Evolutionary conservation across 2,797 vertebrate species (phyloP).

Genomic region (Poecilia wingei): DNA sequence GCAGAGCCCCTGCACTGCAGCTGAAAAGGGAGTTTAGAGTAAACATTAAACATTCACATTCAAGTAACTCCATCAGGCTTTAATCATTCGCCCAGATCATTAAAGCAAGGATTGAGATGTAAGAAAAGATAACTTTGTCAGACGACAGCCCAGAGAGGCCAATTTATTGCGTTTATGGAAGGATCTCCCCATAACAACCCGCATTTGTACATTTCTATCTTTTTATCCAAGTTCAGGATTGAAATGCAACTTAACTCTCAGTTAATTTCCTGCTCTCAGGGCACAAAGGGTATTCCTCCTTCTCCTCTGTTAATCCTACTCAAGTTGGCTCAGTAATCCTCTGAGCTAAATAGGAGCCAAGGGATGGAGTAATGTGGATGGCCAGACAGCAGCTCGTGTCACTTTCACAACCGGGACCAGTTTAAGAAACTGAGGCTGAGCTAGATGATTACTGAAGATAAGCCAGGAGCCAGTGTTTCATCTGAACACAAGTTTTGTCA

Average conservation of each 20-base stretch:
- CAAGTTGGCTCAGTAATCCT: constrained; percentile 72
- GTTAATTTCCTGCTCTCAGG: constrained; percentile 51
- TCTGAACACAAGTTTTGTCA: constrained; percentile 7
- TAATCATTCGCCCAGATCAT: constrained; percentile 18
- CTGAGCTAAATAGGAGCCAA: constrained; percentile 56
- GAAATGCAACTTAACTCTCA: constrained; percentile 22
- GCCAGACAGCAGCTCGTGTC: constrained; percentile 59
- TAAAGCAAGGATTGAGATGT: constrained; percentile 15
- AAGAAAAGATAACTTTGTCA: constrained; percentile 15
- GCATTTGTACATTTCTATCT: constrained; percentile 6
- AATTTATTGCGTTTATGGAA: not conserved
- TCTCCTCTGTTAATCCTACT: constrained; percentile 67
- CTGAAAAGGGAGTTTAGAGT: constrained; percentile 6
- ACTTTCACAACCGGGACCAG: constrained; percentile 46
- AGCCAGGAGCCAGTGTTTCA: constrained; percentile 2
- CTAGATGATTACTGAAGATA: constrained; percentile 35
- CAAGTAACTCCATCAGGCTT: constrained; percentile 6
- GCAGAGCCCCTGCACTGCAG: constrained; percentile 45
- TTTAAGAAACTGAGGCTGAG: constrained; percentile 44
- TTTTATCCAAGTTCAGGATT: constrained; percentile 3
- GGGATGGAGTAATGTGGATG: constrained; percentile 40
- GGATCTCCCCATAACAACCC: constrained; percentile 2
- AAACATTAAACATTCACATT: constrained; percentile 5
- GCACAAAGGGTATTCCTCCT: constrained; percentile 65
- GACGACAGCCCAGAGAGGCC: constrained; percentile 25